Base-by-base conservation (phyloP, 2,888 invertebrate species). In the Eutolmus rufibarbis region DNA sequence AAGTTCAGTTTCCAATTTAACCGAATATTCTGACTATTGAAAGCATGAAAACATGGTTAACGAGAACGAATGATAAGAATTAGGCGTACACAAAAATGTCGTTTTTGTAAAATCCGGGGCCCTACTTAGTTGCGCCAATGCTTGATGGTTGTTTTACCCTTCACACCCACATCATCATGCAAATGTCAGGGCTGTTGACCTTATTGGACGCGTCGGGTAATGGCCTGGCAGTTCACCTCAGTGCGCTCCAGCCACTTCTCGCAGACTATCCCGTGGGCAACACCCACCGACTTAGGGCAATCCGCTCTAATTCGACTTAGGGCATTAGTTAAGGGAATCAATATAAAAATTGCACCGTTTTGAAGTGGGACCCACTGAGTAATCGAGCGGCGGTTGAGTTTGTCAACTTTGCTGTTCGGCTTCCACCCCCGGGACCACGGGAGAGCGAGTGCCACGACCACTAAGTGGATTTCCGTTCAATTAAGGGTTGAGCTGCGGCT, bases 381-480 rank as follows among this genome's bases (percentile, higher is more conserved):
- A 66, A 66, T 66, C 66, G 66, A 2, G 28, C 12, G 66, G 66
- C 19, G 66, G 66, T 28, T 66, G 28, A 66, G 23, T 66, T 66
- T 23, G 12, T 66, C 66, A 66, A 66, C 66, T 66, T 28, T 23
- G 19, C 19, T 76, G 31, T 3, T 40, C n/a, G 34, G 19, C 8
- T 51, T 16, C n/a, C 5, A 12, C 40, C 40, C 40, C 40, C 9
- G 40, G 12, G 1, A 0, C 40, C 40, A 1, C 12, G 40, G 40
- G 40, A 19, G 51, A 51, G 46, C n/a, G 51, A 66, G 66, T 76
- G 31, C 40, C 19, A 37, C 74, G 34, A 74, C 76, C 76, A 76
- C 76, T 76, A 76, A 76, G 34, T 76, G 76, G 76, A 76, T 76
- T 76, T 76, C 76, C 76, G 76, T 76, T 40, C 76, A 76, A 76